Conservation (phyloP, 2,113 vertebrate species). For the Muscicapa adusta region DNA sequence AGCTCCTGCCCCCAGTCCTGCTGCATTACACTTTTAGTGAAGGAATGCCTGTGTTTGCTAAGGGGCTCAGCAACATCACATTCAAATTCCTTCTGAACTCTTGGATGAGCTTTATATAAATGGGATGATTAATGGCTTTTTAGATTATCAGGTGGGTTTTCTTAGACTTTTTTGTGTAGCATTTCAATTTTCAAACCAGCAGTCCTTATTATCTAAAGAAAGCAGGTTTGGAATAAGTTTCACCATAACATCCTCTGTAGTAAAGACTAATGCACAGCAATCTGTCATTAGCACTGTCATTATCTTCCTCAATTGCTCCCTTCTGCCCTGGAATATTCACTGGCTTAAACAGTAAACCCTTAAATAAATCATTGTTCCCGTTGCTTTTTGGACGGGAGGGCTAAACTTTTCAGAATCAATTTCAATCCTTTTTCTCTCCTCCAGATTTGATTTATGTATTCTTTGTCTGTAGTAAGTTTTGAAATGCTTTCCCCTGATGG, state of each 20-base stretch:
- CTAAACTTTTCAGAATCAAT: background rate
- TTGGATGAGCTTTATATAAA: background rate
- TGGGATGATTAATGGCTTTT: background rate
- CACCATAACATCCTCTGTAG: background rate
- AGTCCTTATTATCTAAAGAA: background rate
- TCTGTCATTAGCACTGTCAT: conserved; percentile 3
- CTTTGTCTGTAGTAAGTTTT: background rate
- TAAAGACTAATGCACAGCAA: background rate
- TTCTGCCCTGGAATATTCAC: background rate
- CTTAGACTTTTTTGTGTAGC: background rate
- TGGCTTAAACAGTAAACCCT: background rate
- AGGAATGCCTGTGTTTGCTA: background rate
- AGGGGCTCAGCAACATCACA: background rate
- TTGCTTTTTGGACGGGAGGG: background rate
- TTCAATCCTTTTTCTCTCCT: background rate
- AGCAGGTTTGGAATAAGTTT: background rate
- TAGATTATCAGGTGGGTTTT: background rate
- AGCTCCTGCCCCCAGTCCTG: background rate
- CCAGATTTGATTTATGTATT: background rate
- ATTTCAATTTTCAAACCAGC: background rate
- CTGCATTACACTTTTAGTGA: background rate
- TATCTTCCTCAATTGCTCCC: background rate
- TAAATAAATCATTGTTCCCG: background rate
- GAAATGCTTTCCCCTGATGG: background rate
- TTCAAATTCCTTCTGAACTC: background rate